Percentiles rank a stretch among this genome's conserved stretches.
Conservation (phyloP, 1,140 invertebrate genomes). For the Dolichoris vasculosae region DNA sequence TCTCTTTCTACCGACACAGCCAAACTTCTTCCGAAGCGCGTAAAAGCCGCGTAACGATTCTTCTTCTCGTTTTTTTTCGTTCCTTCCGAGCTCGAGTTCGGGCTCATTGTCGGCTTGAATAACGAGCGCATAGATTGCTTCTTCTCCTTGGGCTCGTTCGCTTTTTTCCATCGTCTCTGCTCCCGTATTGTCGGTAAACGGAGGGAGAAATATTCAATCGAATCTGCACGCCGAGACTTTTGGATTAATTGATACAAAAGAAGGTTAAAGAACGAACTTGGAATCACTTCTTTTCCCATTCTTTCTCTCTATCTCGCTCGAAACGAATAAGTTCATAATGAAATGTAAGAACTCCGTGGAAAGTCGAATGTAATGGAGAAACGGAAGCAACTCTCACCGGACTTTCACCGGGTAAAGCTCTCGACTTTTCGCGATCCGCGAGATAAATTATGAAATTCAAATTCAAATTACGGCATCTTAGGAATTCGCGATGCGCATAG, state of each 20-base stretch:
- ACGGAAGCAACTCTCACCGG: neutral
- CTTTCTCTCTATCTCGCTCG: neutral
- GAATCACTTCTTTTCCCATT: conserved; percentile 1
- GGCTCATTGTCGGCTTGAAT: conserved; percentile 54
- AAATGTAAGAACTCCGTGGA: conserved; percentile 14
- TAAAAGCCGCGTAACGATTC: conserved; percentile 41
- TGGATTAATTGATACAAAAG: conserved; percentile 48
- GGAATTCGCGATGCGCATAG: neutral
- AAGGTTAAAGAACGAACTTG: conserved; percentile 27
- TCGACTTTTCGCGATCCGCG: neutral
- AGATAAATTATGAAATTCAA: conserved; percentile 50
- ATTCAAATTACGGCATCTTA: conserved; percentile 36
- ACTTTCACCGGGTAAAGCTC: no score
- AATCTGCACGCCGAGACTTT: conserved; percentile 19
- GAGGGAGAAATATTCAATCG: conserved; percentile 31
- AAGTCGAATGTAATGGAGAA: conserved; percentile 32
- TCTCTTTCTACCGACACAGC: neutral
- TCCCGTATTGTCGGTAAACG: neutral
- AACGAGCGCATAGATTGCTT: conserved; percentile 52
- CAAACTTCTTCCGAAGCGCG: conserved; percentile 36
- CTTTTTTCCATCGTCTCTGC: neutral
- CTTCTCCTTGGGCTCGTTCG: neutral
- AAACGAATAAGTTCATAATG: conserved; percentile 50
- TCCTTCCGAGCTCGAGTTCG: neutral
- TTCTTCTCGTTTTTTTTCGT: neutral